Evolutionary conservation across 2,888 invertebrate genomes (phyloP).

Genomic region (Lysandra bellargus): DNA sequence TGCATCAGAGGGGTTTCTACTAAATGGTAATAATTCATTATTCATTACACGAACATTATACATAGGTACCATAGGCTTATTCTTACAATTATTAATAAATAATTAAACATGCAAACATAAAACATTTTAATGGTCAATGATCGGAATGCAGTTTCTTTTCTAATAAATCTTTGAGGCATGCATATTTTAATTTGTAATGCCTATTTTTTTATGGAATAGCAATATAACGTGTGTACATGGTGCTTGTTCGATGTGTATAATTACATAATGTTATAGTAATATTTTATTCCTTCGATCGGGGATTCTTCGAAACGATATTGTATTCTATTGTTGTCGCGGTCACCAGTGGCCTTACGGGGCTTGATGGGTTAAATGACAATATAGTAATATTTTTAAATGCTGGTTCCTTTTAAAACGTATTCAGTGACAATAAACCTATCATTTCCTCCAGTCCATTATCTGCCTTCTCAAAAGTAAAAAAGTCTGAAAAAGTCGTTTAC

Average conservation of each 20-base stretch:
- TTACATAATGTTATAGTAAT: background rate
- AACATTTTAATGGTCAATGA: background rate
- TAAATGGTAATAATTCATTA: conserved; percentile 19
- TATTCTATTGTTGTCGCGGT: no score
- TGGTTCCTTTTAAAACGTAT: no score
- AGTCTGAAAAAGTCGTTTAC: no score
- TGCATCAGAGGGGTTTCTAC: background rate
- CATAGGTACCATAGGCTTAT: background rate
- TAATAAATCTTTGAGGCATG: background rate
- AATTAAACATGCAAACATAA: conserved; percentile 10
- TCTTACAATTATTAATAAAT: conserved; percentile 6
- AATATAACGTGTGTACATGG: background rate
- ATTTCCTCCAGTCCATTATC: no score
- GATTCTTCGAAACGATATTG: no score
- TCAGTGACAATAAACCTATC: no score
- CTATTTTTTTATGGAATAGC: background rate
- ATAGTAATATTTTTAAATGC: no score
- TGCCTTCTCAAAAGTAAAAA: no score
- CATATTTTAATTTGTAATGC: background rate
- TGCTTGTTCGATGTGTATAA: background rate
- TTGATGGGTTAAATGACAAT: no score
- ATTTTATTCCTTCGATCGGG: no score
- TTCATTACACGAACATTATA: conserved; percentile 18
- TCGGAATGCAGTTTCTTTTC: background rate
- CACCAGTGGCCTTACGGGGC: no score